Evolutionary conservation across 2,797 vertebrate species (phyloP).

Genomic region (Epinephelus coioides): DNA sequence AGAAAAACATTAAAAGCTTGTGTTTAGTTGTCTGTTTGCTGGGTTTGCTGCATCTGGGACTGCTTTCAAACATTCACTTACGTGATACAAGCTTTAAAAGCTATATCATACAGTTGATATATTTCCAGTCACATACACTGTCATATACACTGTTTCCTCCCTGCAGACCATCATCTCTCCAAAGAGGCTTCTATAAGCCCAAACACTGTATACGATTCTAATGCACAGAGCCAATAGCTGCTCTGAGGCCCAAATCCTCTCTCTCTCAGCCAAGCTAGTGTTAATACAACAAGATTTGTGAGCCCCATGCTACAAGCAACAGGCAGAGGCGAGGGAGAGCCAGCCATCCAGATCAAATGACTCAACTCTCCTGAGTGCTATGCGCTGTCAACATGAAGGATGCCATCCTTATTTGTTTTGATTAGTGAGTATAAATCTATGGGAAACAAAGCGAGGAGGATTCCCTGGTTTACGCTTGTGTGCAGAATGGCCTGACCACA

Average conservation of each 20-base stretch:
- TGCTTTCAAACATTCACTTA: conserved; percentile 5
- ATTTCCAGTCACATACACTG: background rate
- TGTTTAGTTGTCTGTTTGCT: conserved; percentile 24
- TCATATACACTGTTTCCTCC: conserved; percentile 23
- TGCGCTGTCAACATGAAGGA: conserved; percentile 79
- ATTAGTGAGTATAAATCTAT: conserved; percentile 76
- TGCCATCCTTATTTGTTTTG: conserved; percentile 78
- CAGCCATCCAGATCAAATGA: conserved; percentile 79
- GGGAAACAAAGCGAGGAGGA: conserved; percentile 65
- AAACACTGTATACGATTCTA: conserved; percentile 39
- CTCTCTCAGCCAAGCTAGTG: conserved; percentile 38
- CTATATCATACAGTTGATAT: background rate
- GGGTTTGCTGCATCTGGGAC: conserved; percentile 12
- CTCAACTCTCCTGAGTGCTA: conserved; percentile 74
- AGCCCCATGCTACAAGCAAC: conserved; percentile 67
- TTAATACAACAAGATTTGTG: conserved; percentile 75
- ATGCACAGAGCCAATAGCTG: conserved; percentile 44
- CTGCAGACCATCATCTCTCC: conserved; percentile 20
- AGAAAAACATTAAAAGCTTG: conserved; percentile 33
- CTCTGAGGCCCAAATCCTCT: conserved; percentile 54
- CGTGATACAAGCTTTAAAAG: conserved; percentile 8
- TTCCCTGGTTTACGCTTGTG: conserved; percentile 50
- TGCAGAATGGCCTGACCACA: conserved; percentile 42
- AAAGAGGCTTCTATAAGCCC: conserved; percentile 27
- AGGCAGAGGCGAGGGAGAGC: conserved; percentile 59